Base-by-base conservation (phyloP, 2,888 invertebrate species). In the Drosophila helvetica region DNA sequence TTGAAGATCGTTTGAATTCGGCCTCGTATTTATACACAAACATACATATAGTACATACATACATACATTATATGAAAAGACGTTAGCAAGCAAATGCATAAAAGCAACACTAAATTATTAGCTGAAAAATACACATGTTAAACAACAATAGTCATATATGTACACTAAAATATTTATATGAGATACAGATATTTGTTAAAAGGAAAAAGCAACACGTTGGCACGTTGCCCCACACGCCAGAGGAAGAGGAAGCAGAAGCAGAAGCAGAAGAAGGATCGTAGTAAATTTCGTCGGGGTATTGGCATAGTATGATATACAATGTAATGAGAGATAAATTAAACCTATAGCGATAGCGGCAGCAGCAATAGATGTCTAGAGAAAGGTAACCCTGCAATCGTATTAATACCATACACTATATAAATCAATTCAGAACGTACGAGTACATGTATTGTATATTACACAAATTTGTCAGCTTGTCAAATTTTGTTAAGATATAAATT, bases 311-410 rank as follows among this genome's bases (percentile, higher is more conserved):
- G 63, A 67, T 76, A 38, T 81, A 53, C 45, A 55, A 61, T 42
- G 57, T 56, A 58, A 62, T 54, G 47, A 69, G 51, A 54, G 51
- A 68, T 66, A 75, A 42, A 63, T 48, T 59, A 65, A 60, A 54
- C 66, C 72, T 77, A 84, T 80, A 76, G 76, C 68, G 52, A 70
- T 75, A 77, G 54, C 57, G 56, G 47, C 57, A 59, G 47, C 47
- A 77, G 57, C 65, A 80, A 80, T 83, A 86, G 72, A 86, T 83
- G 87, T 84, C 87, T 83, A 83, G 85, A 75, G 79, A 86, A 84
- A 68, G 75, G 72, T 79, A 77, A 59, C 56, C 72, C 63, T 45
- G 64, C 80, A 72, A 68, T 67, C 76, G 83, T 78, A 80, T 70
- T 74, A 52, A 47, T 6, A 47, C 19, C 5, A 70, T 46, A 54